Percentiles rank a stretch among this genome's conserved stretches.
phyloP scores from a whole-genome alignment of 2,888 invertebrate species.

The Sminthurides aquaticus region DNA sequence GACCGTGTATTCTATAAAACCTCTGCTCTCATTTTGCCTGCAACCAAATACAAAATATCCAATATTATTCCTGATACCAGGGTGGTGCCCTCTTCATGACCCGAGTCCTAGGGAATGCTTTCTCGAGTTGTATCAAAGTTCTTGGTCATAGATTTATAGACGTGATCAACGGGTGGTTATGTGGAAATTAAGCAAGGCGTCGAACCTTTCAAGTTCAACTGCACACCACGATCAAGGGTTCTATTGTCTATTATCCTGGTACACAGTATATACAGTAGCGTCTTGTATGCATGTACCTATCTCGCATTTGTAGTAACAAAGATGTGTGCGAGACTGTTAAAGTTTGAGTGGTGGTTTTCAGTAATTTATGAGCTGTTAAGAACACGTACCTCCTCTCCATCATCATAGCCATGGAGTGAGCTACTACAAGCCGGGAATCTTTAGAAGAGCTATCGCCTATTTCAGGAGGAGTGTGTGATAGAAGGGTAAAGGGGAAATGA shows the following conservation, averaged over 20 bases:
- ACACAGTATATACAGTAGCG: not conserved
- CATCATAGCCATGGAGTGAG: no score
- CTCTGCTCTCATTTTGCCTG: no score
- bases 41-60: no score
- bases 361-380: not conserved
- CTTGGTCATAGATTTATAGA: not conserved
- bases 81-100: not conserved
- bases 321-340: not conserved
- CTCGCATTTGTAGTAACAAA: not conserved
- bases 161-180: not conserved
- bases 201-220: no score
- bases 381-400: no score
- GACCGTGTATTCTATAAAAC: no score
- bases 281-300: not conserved
- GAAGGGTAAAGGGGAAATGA: no score
- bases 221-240: no score
- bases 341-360: not conserved
- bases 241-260: not conserved
- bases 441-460: no score
- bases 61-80: no score
- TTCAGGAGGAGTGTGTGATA: no score
- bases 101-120: not conserved
- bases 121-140: not conserved
- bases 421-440: no score
- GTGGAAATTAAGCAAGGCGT: not conserved